Evolutionary conservation across 2,888 invertebrate species (phyloP).

Genomic region (Chrysomela aeneicollis): DNA sequence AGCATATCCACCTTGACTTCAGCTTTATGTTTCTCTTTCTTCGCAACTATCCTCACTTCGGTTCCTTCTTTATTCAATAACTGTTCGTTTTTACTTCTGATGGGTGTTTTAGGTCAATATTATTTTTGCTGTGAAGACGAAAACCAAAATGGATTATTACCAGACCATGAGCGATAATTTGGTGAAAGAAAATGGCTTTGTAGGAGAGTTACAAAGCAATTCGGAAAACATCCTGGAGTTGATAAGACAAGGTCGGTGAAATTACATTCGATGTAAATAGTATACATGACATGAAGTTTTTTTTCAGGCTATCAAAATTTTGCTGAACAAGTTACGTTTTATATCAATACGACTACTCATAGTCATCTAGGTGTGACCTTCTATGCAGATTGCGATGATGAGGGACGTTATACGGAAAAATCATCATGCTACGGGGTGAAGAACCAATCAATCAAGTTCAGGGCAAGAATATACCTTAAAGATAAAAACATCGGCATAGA

Average conservation of each 20-base stretch:
- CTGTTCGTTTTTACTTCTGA: not conserved
- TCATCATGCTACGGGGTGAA: slow-evolving; percentile 68
- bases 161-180: slow-evolving; percentile 69
- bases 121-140: slow-evolving; percentile 85
- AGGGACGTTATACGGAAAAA: slow-evolving; percentile 58
- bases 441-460: slow-evolving; percentile 71
- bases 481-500: slow-evolving; percentile 64
- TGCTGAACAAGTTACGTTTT: slow-evolving; percentile 65
- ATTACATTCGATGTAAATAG: no score
- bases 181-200: slow-evolving; percentile 76
- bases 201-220: slow-evolving; percentile 80
- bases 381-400: slow-evolving; percentile 72
- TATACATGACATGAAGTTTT: not conserved
- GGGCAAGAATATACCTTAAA: slow-evolving; percentile 68
- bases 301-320: slow-evolving; percentile 59
- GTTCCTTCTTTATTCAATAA: no score
- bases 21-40: no score
- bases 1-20: no score
- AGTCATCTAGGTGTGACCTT: slow-evolving; percentile 74
- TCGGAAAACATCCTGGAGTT: slow-evolving; percentile 88
- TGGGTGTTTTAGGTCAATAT: slow-evolving; percentile 72
- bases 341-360: slow-evolving; percentile 67
- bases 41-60: no score
- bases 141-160: slow-evolving; percentile 69
- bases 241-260: slow-evolving; percentile 79